Percentiles rank a stretch among this genome's conserved stretches.
Evolutionary conservation across 1,140 invertebrate genomes (phyloP).

Genomic region (Hylaeus volcanicus): DNA sequence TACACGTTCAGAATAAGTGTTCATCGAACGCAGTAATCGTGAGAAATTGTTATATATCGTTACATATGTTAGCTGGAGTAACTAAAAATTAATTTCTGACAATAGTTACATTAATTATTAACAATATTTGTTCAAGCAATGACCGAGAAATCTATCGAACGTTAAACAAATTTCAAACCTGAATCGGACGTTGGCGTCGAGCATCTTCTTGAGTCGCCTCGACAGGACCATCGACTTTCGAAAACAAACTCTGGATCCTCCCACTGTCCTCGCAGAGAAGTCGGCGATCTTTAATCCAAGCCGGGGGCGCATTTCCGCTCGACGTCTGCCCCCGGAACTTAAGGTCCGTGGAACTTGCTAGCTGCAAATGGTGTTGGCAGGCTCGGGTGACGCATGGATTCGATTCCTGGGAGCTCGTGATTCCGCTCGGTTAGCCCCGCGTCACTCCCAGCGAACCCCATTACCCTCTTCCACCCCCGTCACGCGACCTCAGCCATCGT

Average conservation of each 20-base stretch:
- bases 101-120: too few species aligned
- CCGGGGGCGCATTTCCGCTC: slow-evolving; percentile 35
- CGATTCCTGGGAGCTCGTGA: slow-evolving; percentile 81
- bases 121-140: too few species aligned
- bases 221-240: too few species aligned
- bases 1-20: too few species aligned
- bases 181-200: too few species aligned
- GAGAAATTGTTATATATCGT: too few species aligned
- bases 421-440: slow-evolving; percentile 80
- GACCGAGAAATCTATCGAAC: too few species aligned
- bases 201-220: too few species aligned
- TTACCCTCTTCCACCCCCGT: slow-evolving; percentile 69
- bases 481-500: slow-evolving; percentile 44
- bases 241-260: not conserved
- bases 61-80: too few species aligned
- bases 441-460: slow-evolving; percentile 80
- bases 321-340: slow-evolving; percentile 53
- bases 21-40: too few species aligned
- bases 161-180: too few species aligned
- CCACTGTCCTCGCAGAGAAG: not conserved
- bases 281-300: slow-evolving; percentile 43
- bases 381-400: slow-evolving; percentile 80
- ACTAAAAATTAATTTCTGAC: too few species aligned
- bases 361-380: slow-evolving; percentile 81
- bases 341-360: slow-evolving; percentile 68